These are phyloP conservation scores for Scyliorhinus canicula DNA, from an alignment of 2,797 vertebrate genomes.

Conservation along the genomic window DNA sequence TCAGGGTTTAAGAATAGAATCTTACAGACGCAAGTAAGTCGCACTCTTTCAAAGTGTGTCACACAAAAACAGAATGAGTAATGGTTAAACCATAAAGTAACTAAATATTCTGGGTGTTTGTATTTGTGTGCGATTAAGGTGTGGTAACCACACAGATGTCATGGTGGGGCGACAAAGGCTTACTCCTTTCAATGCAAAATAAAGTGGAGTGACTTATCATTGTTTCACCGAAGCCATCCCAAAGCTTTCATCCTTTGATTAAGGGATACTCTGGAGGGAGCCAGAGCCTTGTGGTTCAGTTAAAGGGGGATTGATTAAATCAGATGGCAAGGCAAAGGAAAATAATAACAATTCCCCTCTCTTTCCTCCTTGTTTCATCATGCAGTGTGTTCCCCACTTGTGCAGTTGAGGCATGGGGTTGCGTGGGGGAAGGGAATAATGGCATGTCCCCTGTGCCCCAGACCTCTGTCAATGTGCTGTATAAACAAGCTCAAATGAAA, in stretches of 20 bases:
- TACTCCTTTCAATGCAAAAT: neutral
- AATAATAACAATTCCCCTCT: neutral
- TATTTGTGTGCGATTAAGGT: neutral
- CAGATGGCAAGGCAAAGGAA: neutral
- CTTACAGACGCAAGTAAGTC: neutral
- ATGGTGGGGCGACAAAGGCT: neutral
- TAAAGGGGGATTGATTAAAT: neutral
- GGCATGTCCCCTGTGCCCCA: neutral
- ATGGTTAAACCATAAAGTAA: neutral
- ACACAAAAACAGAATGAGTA: neutral
- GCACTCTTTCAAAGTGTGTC: neutral
- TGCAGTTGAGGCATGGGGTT: neutral
- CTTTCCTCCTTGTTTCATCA: neutral
- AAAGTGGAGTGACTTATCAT: slow-evolving; percentile 1
- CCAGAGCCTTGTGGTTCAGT: slow-evolving; percentile 6
- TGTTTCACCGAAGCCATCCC: neutral
- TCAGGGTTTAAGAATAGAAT: neutral
- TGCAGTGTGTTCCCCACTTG: neutral
- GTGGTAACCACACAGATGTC: neutral
- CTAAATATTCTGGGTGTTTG: neutral
- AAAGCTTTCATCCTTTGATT: neutral
- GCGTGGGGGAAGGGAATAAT: neutral
- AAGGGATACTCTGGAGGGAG: slow-evolving; percentile 19
- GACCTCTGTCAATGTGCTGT: neutral
- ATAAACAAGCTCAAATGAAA: neutral